A percentile compares a stretch with the other conserved stretches of the same genome.
phyloP scores from a whole-genome alignment of 2,113 vertebrate species.

The Amazona guildingii region DNA sequence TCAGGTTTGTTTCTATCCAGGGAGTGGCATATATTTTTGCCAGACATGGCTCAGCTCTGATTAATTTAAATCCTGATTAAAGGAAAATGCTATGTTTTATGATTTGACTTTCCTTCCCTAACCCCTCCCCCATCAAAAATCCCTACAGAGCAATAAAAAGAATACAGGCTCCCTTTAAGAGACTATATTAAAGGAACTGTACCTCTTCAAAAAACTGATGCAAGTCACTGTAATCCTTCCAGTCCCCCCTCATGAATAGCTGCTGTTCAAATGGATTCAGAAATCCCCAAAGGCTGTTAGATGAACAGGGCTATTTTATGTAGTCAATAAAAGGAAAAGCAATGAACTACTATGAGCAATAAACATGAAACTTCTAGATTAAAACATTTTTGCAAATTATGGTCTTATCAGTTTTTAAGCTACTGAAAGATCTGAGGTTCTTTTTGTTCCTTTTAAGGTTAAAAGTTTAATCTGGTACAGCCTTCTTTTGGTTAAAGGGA shows the following conservation, averaged over 20 bases:
- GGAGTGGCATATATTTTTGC: not conserved
- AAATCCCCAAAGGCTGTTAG: not conserved
- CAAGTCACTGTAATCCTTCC: not conserved
- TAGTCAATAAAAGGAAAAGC: not conserved
- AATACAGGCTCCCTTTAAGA: not conserved
- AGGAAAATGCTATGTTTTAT: not conserved
- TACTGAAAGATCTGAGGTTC: not conserved
- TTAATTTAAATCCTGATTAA: not conserved
- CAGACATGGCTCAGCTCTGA: not conserved
- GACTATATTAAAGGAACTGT: not conserved
- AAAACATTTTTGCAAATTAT: not conserved
- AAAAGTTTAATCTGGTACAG: not conserved
- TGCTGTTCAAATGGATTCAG: not conserved
- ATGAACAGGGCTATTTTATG: not conserved
- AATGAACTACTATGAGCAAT: not conserved
- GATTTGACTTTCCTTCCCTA: not conserved
- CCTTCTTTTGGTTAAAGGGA: not conserved
- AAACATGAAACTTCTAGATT: not conserved
- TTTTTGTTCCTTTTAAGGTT: not conserved
- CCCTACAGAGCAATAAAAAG: not conserved
- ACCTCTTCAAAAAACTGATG: not conserved
- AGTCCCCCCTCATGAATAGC: not conserved
- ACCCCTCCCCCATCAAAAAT: fast-evolving
- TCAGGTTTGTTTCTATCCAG: not conserved
- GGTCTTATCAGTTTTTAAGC: not conserved